Evolutionary conservation across 2,113 vertebrate species (phyloP).

Genomic region (Phaetusa simplex): DNA sequence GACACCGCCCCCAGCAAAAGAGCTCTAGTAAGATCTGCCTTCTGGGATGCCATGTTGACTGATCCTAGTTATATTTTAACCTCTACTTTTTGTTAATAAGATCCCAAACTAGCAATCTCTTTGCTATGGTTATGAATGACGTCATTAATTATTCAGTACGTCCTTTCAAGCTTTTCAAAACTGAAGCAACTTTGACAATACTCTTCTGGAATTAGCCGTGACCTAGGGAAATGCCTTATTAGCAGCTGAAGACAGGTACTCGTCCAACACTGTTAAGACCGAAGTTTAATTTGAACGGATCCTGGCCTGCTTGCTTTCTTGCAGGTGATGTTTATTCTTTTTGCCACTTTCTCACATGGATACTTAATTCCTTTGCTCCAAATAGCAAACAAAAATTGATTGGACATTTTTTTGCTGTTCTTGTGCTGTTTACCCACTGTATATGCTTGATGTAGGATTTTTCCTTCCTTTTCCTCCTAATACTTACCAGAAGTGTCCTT

Average conservation of each 20-base stretch:
- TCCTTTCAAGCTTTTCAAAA: not conserved
- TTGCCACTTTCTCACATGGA: not conserved
- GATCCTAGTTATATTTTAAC: slow-evolving; percentile 7
- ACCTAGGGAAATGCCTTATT: not conserved
- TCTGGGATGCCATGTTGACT: not conserved
- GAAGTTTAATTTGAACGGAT: not conserved
- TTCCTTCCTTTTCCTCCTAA: not conserved
- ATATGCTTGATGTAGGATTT: not conserved
- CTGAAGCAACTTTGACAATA: not conserved
- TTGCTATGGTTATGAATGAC: not conserved
- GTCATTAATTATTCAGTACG: not conserved
- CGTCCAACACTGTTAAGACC: not conserved
- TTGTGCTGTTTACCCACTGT: not conserved
- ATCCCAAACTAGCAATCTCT: not conserved
- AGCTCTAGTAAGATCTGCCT: not conserved
- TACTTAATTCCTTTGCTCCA: not conserved
- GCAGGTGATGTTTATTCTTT: not conserved
- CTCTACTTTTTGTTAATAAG: not conserved
- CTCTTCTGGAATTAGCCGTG: not conserved
- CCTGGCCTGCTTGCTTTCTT: not conserved
- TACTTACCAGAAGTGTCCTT: not conserved
- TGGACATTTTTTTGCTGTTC: not conserved
- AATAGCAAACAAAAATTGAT: not conserved
- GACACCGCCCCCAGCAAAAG: not conserved
- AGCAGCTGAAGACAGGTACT: not conserved